phyloP scores from a whole-genome alignment of 2,797 vertebrate species.

The Rhincodon typus region DNA sequence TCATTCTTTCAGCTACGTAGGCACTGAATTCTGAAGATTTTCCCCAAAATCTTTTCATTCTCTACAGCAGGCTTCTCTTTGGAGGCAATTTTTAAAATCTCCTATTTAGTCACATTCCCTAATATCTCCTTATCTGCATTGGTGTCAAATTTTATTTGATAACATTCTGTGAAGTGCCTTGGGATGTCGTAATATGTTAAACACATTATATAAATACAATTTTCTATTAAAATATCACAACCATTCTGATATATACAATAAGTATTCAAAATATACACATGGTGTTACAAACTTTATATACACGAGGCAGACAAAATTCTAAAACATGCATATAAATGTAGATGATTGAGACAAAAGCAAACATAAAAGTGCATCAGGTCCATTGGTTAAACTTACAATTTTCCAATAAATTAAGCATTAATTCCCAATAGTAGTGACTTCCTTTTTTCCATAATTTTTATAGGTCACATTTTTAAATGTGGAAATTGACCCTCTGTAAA shows the following conservation, averaged over 20 bases:
- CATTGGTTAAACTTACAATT: neutral
- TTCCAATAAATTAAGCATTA: slow-evolving; percentile 29
- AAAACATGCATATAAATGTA: neutral
- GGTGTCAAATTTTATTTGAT: neutral
- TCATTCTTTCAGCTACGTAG: neutral
- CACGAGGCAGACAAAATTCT: neutral
- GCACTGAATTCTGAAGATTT: neutral
- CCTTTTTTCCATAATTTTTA: slow-evolving; percentile 63
- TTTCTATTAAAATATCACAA: neutral
- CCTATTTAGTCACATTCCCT: neutral
- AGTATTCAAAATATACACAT: slow-evolving; percentile 19
- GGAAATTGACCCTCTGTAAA: slow-evolving; percentile 88
- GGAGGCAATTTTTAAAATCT: neutral
- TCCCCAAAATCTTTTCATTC: neutral
- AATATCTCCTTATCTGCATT: neutral
- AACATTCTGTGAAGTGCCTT: neutral
- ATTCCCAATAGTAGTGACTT: neutral
- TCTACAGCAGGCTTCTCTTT: neutral
- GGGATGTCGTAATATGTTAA: neutral
- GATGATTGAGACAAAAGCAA: neutral
- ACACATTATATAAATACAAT: neutral
- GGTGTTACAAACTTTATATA: neutral
- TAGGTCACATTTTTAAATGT: slow-evolving; percentile 97
- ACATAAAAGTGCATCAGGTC: neutral
- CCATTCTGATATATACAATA: neutral